Evolutionary conservation across 2,797 vertebrate species (phyloP).

Genomic region (Monodelphis domestica): DNA sequence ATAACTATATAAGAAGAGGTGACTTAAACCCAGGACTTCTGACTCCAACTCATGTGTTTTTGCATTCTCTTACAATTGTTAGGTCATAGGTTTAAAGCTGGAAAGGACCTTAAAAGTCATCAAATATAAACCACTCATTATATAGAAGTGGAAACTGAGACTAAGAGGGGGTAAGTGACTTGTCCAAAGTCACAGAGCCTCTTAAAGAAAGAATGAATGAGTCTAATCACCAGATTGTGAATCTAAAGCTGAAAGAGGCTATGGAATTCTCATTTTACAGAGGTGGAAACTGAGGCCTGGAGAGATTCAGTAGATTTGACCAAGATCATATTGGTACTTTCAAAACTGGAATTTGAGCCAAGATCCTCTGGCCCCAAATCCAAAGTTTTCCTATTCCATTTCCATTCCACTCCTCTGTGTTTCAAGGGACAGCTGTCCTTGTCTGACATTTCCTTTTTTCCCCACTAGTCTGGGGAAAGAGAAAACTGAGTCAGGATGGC

Average conservation of each 20-base stretch:
- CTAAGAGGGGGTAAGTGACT: neutral
- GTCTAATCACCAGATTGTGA: neutral
- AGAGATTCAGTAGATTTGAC: neutral
- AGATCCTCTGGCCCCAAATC: neutral
- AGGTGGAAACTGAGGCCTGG: neutral
- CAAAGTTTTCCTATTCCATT: neutral
- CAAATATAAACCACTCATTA: no score
- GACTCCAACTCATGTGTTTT: neutral
- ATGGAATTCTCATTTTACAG: neutral
- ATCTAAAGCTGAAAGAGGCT: neutral
- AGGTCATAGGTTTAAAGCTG: neutral
- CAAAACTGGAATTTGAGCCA: neutral
- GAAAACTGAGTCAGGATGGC: neutral
- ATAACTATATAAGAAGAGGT: neutral
- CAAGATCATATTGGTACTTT: neutral
- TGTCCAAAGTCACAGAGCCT: neutral
- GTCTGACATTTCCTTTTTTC: neutral
- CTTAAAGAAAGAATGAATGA: neutral
- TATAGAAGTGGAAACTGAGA: no score
- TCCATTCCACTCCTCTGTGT: slow-evolving; percentile 28
- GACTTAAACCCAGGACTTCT: neutral
- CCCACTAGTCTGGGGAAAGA: neutral
- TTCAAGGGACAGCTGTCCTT: neutral
- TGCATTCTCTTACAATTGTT: neutral
- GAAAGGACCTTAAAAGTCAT: no score